Conservation (phyloP, 2,888 invertebrate genomes). For the Mesochorus sp. region DNA sequence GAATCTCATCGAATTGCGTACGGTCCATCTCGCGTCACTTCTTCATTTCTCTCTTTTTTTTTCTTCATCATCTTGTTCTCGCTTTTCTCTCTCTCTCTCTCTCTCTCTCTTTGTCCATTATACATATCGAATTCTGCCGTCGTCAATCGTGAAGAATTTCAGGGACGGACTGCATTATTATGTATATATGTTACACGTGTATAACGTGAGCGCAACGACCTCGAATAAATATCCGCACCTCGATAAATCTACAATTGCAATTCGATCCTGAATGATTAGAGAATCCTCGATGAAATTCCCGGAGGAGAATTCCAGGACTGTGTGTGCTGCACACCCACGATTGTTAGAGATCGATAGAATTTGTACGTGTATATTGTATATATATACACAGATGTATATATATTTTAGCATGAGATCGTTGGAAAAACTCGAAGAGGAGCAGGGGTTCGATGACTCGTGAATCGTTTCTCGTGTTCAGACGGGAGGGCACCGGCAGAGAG, state of each 20-base stretch:
- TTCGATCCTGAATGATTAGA: conserved; percentile 33
- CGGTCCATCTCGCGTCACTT: conserved; percentile 21
- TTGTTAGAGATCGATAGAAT: conserved; percentile 32
- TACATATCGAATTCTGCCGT: conserved; percentile 18
- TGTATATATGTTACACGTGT: conserved; percentile 39
- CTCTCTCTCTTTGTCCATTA: not conserved
- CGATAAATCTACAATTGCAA: conserved; percentile 54
- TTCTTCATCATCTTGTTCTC: no score
- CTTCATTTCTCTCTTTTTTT: not conserved
- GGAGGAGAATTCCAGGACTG: conserved; percentile 42
- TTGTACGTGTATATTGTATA: conserved; percentile 11
- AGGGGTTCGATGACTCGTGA: conserved; percentile 57
- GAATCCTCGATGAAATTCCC: conserved; percentile 38
- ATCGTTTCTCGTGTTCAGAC: conserved; percentile 21
- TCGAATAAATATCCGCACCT: conserved; percentile 49
- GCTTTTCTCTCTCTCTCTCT: conserved; percentile 8
- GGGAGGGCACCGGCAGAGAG: not conserved
- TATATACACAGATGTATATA: not conserved
- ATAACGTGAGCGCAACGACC: conserved; percentile 42
- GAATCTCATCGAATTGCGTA: not conserved
- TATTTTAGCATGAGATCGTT: not conserved
- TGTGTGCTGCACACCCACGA: conserved; percentile 38
- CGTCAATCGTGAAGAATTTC: conserved; percentile 50
- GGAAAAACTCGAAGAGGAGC: not conserved
- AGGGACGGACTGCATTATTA: conserved; percentile 38